Evolutionary conservation across 2,888 invertebrate species (phyloP), one percentile per base, ranked within the genome.

Genomic region (Argynnis bischoffii): DNA sequence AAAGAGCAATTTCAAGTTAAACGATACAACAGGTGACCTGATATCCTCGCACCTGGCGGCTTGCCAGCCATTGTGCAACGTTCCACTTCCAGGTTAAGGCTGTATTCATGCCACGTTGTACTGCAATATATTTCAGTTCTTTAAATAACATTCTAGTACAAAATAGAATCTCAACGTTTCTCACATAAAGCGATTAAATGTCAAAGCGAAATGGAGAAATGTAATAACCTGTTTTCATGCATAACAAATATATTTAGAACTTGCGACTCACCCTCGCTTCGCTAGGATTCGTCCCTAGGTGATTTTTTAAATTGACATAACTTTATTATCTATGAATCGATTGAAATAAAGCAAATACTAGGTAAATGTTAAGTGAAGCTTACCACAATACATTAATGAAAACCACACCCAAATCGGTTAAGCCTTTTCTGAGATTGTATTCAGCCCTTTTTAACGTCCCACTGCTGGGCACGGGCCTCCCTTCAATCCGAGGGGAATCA

Each of bases 61-160:
- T 16, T 41, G 72, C 74, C 74, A 74, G 63, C 48, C 63, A 50
- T 74, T 74, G 67, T 69, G 69, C 69, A 71, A 72, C 69, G 67
- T 72, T 71, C 18, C 18, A 18, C 18, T 18, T 18, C 68, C 70
- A 64, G 73, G 71, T 71, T 69, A 67, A 70, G 70, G 72, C 67
- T 71, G 69, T 67, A 64, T 55, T 55, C 53, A 53, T 48, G 18
- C 55, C 64, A 53, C 56, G 59, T 69, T 55, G 53, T 47, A 51
- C 66, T 69, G 57, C 41, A 64, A 63, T 67, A 63, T 51, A 61
- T 61, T 61, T 61, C 31, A 50, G 51, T 51, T n/a, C 51, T 41
- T 61, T 51, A 61, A 61, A 61, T 53, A 61, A 61, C 51, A 35
- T 51, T 51, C 51, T 51, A 18, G 51, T 35, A 41, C 15, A 61